Percentiles rank a stretch among this genome's conserved stretches.
Evolutionary conservation across 2,888 invertebrate genomes (phyloP).

Genomic region (Orchestes rusci): DNA sequence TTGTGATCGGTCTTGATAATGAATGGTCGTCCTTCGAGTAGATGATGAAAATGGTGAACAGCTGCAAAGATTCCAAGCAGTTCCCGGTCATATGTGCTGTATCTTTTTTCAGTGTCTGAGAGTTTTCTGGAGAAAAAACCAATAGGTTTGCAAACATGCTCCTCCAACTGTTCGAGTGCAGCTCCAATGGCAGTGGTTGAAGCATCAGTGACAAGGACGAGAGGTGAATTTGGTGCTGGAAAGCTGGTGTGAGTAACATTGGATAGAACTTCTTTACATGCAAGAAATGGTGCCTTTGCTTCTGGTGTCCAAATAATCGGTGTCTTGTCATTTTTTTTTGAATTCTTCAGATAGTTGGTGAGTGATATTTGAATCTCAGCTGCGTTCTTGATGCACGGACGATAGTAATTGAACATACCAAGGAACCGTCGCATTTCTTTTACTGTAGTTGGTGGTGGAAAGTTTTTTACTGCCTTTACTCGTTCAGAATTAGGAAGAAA

Average conservation of each 20-base stretch:
- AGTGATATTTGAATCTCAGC: conserved; percentile 12
- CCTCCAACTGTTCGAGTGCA: background rate
- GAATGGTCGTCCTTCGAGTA: conserved; percentile 37
- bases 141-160: conserved; percentile 5
- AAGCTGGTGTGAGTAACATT: background rate
- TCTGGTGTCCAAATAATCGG: conserved; percentile 10
- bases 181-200: conserved; percentile 11
- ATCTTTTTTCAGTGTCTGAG: conserved; percentile 24
- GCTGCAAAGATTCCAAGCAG: conserved; percentile 37
- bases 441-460: background rate
- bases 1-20: conserved; percentile 37
- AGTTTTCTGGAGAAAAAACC: conserved; percentile 14
- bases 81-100: too few relatives aligned
- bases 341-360: conserved; percentile 6
- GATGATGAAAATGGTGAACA: conserved; percentile 35
- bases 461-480: too few relatives aligned
- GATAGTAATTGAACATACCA: background rate
- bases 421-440: background rate
- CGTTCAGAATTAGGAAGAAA: too few relatives aligned
- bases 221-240: background rate
- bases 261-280: background rate
- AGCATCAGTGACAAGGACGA: conserved; percentile 6
- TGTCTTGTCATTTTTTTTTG: conserved; percentile 10
- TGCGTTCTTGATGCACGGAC: conserved; percentile 2
- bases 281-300: conserved; percentile 4